These are phyloP conservation scores for Pantala flavescens DNA, from an alignment of 1,140 invertebrate species.

Conservation along the genomic window DNA sequence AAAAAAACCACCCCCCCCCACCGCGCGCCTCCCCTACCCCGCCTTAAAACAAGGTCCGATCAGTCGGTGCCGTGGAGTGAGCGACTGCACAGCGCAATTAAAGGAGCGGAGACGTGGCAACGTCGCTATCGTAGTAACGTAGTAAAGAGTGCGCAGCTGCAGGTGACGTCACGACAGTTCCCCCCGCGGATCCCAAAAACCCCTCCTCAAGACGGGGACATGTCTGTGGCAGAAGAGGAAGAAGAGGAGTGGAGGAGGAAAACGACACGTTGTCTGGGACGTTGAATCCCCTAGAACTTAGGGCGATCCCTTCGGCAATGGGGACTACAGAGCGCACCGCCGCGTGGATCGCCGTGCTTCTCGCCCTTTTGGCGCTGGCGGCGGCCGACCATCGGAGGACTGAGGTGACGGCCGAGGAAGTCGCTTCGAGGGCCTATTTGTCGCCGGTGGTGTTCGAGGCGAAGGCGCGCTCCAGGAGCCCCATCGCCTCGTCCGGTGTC, in stretches of 20 bases:
- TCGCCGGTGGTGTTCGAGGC: slow-evolving; percentile 53
- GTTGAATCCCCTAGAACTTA: neutral
- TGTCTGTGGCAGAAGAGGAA: neutral
- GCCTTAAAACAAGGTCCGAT: neutral
- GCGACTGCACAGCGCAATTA: neutral
- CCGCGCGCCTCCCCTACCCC: neutral
- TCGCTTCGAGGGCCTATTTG: slow-evolving; percentile 46
- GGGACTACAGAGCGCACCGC: neutral
- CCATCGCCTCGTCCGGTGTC: slow-evolving; percentile 39
- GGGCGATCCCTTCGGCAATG: neutral
- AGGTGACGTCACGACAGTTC: neutral
- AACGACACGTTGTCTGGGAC: neutral
- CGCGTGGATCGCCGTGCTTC: neutral
- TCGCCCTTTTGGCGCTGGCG: slow-evolving; percentile 15
- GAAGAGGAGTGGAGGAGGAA: neutral
- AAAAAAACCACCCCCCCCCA: neutral
- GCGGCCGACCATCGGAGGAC: slow-evolving; percentile 36
- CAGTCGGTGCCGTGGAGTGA: neutral
- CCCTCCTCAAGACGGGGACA: neutral
- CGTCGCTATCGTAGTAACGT: neutral
- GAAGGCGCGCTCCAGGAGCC: slow-evolving; percentile 49
- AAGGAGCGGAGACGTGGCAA: neutral
- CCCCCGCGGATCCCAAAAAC: neutral
- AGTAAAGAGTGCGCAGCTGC: slow-evolving; percentile 7
- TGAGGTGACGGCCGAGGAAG: slow-evolving; percentile 42